Base-by-base conservation (phyloP, 2,113 vertebrate species). In the Collichthys lucidus region DNA sequence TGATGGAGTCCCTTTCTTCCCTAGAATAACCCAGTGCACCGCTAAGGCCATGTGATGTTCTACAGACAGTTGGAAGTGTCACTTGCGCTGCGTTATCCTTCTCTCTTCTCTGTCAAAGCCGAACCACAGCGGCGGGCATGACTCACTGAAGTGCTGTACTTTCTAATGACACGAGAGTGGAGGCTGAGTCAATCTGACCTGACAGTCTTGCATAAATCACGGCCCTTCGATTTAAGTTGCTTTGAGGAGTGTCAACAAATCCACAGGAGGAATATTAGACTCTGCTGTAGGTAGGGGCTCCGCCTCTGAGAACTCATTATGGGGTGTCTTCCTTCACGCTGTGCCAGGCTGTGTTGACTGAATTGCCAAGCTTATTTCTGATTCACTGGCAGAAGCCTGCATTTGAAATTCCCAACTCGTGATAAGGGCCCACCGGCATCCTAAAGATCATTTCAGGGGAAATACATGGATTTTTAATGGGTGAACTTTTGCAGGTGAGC, bases 221-320 rank as follows among this genome's bases (percentile, higher is more conserved):
- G 50, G 82, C 85, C 89, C 86, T 88, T 82, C 88, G 57, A 89
- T 92, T 92, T 89, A 92, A 91, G 91, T 92, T 92, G 86, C 91
- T 92, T 90, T 90, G 90, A 92, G 90, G 87, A 92, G 79, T 84
- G 90, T 91, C 92, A 89, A 91, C 92, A 92, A 88, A 93, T 90
- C 91, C 90, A 90, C 87, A 55, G 84, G 87, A 90, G 90, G 79
- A 91, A 93, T 88, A 90, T 91, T 90, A 88, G 80, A 62, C 84
- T 86, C 76, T 35, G 69, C 89, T 80, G 87, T 83, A 92, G 87
- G 90, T 92, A 81, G 72, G 82, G 77, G 52, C 85, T 89, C 85
- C 73, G 71, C 83, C 88, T 93, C 84, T 68, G 89, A 92, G 87
- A 89, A 85, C 82, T 91, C 84, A 86, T 89, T 91, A 88, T 65